Evolutionary conservation across 1,140 invertebrate genomes (phyloP).

Genomic region (Lucilia sericata): DNA sequence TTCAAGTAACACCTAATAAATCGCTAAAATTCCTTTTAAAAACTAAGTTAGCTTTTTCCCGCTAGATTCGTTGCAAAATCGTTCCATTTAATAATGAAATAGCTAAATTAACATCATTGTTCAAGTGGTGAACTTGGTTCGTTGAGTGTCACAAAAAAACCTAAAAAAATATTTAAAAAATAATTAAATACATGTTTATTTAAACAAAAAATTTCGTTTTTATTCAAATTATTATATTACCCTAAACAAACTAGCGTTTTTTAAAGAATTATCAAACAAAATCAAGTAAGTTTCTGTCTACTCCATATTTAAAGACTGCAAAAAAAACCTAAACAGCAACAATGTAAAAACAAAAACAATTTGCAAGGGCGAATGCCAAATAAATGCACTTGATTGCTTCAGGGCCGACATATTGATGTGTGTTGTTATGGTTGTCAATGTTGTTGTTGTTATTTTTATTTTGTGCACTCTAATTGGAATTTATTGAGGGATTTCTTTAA

Average conservation of each 20-base stretch:
- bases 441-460: background rate
- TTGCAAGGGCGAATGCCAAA: background rate
- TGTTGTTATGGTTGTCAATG: background rate
- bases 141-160: background rate
- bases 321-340: background rate
- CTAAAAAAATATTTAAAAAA: conserved; percentile 8
- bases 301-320: background rate
- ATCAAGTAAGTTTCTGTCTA: background rate
- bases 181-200: background rate
- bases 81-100: background rate
- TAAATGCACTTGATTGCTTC: conserved; percentile 32
- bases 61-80: too few relatives aligned
- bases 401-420: conserved; percentile 21
- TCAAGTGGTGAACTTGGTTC: background rate
- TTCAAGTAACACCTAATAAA: too few relatives aligned
- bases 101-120: background rate
- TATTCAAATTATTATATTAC: background rate
- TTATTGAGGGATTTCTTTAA: background rate
- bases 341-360: background rate
- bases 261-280: background rate
- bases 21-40: too few relatives aligned
- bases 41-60: background rate
- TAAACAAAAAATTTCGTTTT: background rate
- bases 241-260: background rate
- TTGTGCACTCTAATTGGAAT: background rate